phyloP scores from a whole-genome alignment of 2,113 vertebrate species.

The Furnarius figulus region DNA sequence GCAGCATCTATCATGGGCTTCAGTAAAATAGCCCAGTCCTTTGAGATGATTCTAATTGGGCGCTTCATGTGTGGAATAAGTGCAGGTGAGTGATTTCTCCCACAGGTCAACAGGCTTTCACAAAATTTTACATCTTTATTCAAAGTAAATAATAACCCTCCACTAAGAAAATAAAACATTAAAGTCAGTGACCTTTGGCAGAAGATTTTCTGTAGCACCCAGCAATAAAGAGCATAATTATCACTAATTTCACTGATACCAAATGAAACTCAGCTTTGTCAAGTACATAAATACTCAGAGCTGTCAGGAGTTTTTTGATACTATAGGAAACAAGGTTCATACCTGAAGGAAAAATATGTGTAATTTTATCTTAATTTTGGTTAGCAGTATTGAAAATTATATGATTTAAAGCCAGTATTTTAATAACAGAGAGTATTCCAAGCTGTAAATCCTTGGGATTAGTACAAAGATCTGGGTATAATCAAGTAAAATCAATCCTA shows the following conservation, averaged over 20 bases:
- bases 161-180: background rate
- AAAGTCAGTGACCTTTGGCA: background rate
- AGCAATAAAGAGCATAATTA: background rate
- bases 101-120: background rate
- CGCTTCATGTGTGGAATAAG: slow-evolving; percentile 80
- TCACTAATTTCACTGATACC: background rate
- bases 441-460: background rate
- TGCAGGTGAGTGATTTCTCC: slow-evolving; percentile 60
- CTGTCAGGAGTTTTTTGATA: background rate
- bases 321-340: background rate
- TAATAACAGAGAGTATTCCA: background rate
- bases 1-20: slow-evolving; percentile 76
- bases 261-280: background rate
- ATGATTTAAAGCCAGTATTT: background rate
- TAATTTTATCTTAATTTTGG: background rate
- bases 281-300: background rate
- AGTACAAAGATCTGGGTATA: background rate
- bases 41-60: slow-evolving; percentile 80
- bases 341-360: background rate
- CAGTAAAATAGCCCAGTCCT: slow-evolving; percentile 72
- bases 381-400: background rate
- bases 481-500: background rate
- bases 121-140: background rate
- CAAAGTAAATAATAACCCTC: background rate
- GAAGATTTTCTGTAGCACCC: background rate